Evolutionary conservation across 2,113 vertebrate genomes (phyloP), one percentile per base, ranked within the genome.

Genomic region (Anthoscopus minutus): DNA sequence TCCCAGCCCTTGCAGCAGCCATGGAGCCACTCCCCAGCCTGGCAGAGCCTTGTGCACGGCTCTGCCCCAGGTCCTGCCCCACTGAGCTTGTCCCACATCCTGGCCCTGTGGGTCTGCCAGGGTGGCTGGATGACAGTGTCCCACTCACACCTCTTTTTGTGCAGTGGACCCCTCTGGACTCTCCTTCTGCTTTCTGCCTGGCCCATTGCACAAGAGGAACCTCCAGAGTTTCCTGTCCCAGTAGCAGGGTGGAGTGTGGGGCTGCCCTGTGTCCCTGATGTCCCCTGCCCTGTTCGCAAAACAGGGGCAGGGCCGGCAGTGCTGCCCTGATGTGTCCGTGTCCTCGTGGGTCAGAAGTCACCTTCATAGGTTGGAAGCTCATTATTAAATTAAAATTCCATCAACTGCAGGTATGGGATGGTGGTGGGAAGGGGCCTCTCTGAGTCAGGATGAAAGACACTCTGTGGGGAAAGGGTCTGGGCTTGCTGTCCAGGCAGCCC

Each of bases 281-380:
- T 35, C 13, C 47, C 42, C 58, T 50, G 45, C 20, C 65, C 61
- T 5, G 5, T 16, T 60, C 18, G 10, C 2, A 1, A 62, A 67
- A 17, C 44, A 0, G 0, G 40, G 54, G 60, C 6, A 0, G 4
- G 25, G n/a, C 65, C 1, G 0, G 48, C 0, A 1, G 40, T 4
- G 2, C n/a, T 44, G 50, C 60, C 11, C 6, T 30, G 25, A 22
- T 1, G 0, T 35, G n/a, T 37, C 14, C 14, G 50, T 58, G 42
- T n/a, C n/a, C n/a, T n/a, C n/a, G 18, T 33, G 11, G 44, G 35
- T 64, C 13, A 12, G 23, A 77, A 88, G 31, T 25, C 11, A 5
- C 69, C 45, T 30, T 88, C 10, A 11, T 11, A 25, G 38, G 21
- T 33, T 47, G 28, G 77, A 44, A 77, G 56, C 25, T 87, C 15